phyloP scores from a whole-genome alignment of 2,888 invertebrate genomes.

The Rhagium mordax region DNA sequence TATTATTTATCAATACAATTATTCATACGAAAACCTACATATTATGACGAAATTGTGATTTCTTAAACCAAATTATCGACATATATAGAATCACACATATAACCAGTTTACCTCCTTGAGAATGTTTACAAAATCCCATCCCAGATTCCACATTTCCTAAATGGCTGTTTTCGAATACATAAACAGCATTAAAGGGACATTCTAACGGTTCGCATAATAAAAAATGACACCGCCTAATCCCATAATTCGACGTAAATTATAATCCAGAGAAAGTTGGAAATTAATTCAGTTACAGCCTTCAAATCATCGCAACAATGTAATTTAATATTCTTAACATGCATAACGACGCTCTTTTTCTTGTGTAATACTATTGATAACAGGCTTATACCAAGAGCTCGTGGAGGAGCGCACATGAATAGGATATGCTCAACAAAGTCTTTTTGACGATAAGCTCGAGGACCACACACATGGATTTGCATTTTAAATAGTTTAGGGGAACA shows the following conservation, averaged over 20 bases:
- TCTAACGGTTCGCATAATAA: not conserved
- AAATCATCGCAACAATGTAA: not conserved
- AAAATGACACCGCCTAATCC: not conserved
- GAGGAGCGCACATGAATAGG: not conserved
- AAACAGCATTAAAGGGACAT: not conserved
- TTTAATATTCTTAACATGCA: not conserved
- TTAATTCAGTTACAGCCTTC: conserved; percentile 2
- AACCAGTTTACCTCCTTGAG: not conserved
- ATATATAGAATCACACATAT: not conserved
- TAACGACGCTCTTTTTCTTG: not conserved
- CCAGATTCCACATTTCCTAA: not conserved
- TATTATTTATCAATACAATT: not conserved
- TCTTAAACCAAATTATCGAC: not conserved
- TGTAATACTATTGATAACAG: not conserved
- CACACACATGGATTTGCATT: conserved; percentile 11
- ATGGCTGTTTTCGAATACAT: not conserved
- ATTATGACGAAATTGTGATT: not conserved
- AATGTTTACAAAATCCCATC: not conserved
- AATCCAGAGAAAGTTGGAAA: conserved; percentile 1
- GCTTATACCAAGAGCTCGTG: not conserved
- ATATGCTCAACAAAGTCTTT: not conserved
- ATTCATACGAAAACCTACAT: not conserved
- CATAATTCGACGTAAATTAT: conserved; percentile 5
- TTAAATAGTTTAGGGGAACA: not conserved
- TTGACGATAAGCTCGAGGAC: not conserved